Base-by-base conservation (phyloP, 2,888 invertebrate species). In the Ichneumoninae sp. region DNA sequence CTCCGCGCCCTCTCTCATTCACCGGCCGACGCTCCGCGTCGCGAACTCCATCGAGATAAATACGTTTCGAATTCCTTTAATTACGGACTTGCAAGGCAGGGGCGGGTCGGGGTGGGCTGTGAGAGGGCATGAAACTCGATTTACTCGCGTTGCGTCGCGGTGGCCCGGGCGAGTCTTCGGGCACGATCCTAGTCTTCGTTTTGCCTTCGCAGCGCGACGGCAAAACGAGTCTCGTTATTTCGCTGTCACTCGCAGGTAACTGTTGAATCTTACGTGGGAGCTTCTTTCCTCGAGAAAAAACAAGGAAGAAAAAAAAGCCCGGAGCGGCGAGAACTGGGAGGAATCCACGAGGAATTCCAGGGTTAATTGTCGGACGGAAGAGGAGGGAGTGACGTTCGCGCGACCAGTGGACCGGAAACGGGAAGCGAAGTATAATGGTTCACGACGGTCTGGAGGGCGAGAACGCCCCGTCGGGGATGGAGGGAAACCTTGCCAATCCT, bases 381-480 rank as follows among this genome's bases (percentile, higher is more conserved):
- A 47, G 66, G 10, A 40, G 68, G 19, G 62, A 62, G 70, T 70
- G 69, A 62, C 26, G 72, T 60, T 54, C 7, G 33, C 13, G 47
- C 16, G 22, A 36, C 13, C n/a, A 66, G 26, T 33, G 44, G 33
- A 66, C 4, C 22, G 4, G 44, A 16, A 75, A 54, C 69, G 13
- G 47, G 26, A 57, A 80, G 30, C n/a, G 8, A 4, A 50, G 47
- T 16, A 50, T 40, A 70, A 84, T 84, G 84, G 84, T 84, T 78
- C 47, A 81, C 80, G 52, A 36, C 65, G 78, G 74, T 40, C 44
- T 60, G 26, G 81, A 74, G 50, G 74, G 70, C 70, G 78, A 65
- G 44, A 71, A 66, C 65, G 69, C 74, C n/a, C 19, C 71, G 19
- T 8, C 66, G 36, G 65, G 47, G 57, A 81, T 74, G 78, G 74